phyloP scores from a whole-genome alignment of 2,888 invertebrate species.

The Trisateles emortualis region DNA sequence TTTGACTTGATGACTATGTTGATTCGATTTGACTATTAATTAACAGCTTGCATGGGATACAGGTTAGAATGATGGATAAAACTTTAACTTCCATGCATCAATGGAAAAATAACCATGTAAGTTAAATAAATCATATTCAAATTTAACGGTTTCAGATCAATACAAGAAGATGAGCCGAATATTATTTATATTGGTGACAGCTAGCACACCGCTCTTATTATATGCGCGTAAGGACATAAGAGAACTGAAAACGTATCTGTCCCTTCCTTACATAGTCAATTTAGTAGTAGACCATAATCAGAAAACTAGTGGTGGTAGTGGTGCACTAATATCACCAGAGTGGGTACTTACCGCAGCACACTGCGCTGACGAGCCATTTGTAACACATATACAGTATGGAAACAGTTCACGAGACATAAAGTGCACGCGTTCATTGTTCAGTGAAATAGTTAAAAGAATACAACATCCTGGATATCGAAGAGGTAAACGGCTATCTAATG shows the following conservation, averaged over 20 bases:
- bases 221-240: neutral
- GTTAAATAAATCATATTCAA: neutral
- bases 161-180: neutral
- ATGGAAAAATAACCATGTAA: too few relatives aligned
- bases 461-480: neutral
- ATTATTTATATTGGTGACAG: neutral
- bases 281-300: neutral
- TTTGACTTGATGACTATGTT: too few relatives aligned
- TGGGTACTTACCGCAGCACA: slow-evolving; percentile 2
- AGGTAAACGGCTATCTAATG: neutral
- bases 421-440: neutral
- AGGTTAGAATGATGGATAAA: too few relatives aligned
- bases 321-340: neutral
- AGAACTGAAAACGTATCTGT: neutral
- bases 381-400: neutral
- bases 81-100: too few relatives aligned
- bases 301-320: neutral
- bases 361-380: neutral
- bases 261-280: neutral
- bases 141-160: neutral
- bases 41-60: too few relatives aligned
- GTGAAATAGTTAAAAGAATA: neutral
- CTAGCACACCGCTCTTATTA: neutral
- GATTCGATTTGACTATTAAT: too few relatives aligned
- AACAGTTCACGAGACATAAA: neutral